Base-by-base conservation (phyloP, 2,888 invertebrate species). In the Caenorhabditis doughertyi region DNA sequence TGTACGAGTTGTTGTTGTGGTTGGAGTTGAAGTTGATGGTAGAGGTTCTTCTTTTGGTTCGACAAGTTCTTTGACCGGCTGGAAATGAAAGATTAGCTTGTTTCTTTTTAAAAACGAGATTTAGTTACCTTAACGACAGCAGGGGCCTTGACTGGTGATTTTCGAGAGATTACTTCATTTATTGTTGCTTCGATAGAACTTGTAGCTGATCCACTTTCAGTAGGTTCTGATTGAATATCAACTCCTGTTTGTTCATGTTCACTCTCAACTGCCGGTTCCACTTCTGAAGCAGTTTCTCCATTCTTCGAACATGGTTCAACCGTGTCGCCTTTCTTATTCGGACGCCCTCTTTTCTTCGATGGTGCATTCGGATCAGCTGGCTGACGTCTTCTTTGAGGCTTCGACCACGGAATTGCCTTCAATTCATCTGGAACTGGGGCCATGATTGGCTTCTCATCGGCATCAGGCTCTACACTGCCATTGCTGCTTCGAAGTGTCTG, bases 1-100 rank as follows among this genome's bases (percentile, higher is more conserved):
- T 9, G 81, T 82, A 16, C 81, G 71, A n/a, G 81, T 82, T 27
- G 32, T 71, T n/a, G 65, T 77, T 9, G 56, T 13, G 2, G 58
- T 72, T 16, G 73, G 35, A 8, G 39, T n/a, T 3, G 53, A 18
- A 18, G 25, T 0, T 21, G 76, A 49, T 23, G 67, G 7, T 9
- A 68, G n/a, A 0, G 76, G 44, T n/a, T 42, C 60, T 13, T 60
- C 55, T 32, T 42, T 47, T 18, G 8, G 4, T 18, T 47, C 44
- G 1, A 5, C 8, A 3, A 1, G 11, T 44, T 51, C 51, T 47
- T 47, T 47, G 44, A n/a, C 2, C 5, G 44, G n/a, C 44, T 47
- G 44, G 18, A 47, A 47, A 3, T 47, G 3, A 39, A 39, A 9
- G 39, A 32, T 32, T 32, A 32, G 32, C 16, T 39, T 9, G 11